A percentile compares a stretch with the other conserved stretches of the same genome.
Evolutionary conservation across 2,797 vertebrate species (phyloP).

Genomic region (Chaetodon trifasciatus): DNA sequence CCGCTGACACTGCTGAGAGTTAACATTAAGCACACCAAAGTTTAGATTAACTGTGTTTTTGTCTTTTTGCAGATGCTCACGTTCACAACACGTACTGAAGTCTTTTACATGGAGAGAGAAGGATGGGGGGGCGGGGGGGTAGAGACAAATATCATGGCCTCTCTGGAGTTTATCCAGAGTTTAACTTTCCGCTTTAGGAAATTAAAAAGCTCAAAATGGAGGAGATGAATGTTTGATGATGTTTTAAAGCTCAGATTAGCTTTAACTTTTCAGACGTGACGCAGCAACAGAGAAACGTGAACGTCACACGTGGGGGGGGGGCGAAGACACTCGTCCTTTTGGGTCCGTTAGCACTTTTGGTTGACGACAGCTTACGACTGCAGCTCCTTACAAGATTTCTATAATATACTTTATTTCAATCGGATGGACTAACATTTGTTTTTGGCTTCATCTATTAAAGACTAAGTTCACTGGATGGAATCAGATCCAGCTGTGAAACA

Average conservation of each 20-base stretch:
- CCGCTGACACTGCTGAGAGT: constrained; percentile 74
- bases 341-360: constrained; percentile 70
- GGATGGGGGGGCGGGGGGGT: constrained; percentile 21
- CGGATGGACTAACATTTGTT: constrained; percentile 2
- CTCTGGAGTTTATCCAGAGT: not conserved
- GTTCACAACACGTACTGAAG: constrained; percentile 63
- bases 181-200: not conserved
- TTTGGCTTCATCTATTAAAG: constrained; percentile 13
- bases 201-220: constrained; percentile 8
- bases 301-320: not conserved
- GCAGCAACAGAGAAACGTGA: constrained; percentile 8
- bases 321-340: constrained; percentile 45
- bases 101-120: constrained; percentile 40
- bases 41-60: constrained; percentile 40
- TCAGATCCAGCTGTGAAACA: not conserved
- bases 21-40: constrained; percentile 65
- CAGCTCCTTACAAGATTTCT: constrained; percentile 20
- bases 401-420: constrained; percentile 7
- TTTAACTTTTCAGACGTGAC: constrained; percentile 2
- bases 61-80: constrained; percentile 55
- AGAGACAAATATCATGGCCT: constrained; percentile 2
- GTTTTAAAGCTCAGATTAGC: constrained; percentile 20
- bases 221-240: not conserved
- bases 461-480: not conserved
- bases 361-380: constrained; percentile 32